These are phyloP conservation scores for Phrynosoma platyrhinos DNA, from an alignment of 2,113 vertebrate genomes.

Conservation along the genomic window DNA sequence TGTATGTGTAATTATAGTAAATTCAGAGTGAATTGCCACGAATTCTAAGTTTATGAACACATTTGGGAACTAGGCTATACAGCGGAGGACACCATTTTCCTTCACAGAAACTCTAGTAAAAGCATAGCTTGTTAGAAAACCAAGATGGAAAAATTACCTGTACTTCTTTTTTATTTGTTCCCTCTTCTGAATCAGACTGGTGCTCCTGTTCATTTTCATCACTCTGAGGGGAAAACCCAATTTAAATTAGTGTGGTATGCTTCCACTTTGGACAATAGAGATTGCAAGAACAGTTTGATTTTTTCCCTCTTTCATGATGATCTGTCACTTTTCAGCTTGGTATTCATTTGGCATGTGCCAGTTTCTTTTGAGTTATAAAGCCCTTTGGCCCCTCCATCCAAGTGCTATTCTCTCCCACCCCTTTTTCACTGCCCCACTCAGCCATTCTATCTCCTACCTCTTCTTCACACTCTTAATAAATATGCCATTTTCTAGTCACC, in stretches of 20 bases:
- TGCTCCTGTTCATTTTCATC: constrained; percentile 96
- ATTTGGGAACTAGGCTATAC: not conserved
- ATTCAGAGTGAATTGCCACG: not conserved
- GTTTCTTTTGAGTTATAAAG: too few relatives aligned
- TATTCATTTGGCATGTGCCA: too few relatives aligned
- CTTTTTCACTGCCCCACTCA: too few relatives aligned
- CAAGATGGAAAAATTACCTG: constrained; percentile 80
- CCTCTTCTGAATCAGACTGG: constrained; percentile 92
- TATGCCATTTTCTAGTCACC: too few relatives aligned
- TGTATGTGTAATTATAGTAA: not conserved
- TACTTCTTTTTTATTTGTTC: constrained; percentile 88
- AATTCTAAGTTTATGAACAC: not conserved
- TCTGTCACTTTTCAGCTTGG: too few relatives aligned
- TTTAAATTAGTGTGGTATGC: not conserved
- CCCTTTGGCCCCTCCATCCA: too few relatives aligned
- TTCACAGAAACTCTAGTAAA: not conserved
- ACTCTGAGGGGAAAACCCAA: constrained; percentile 79
- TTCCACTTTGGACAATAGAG: not conserved
- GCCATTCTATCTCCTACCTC: too few relatives aligned
- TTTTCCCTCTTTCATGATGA: too few relatives aligned
- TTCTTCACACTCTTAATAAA: too few relatives aligned
- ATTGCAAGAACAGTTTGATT: not conserved
- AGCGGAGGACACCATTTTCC: not conserved
- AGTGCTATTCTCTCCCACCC: too few relatives aligned
- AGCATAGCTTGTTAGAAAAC: constrained; percentile 21